Evolutionary conservation across 2,888 invertebrate species (phyloP), one percentile per base, ranked within the genome.

Genomic region (Stenotaenia linearis): DNA sequence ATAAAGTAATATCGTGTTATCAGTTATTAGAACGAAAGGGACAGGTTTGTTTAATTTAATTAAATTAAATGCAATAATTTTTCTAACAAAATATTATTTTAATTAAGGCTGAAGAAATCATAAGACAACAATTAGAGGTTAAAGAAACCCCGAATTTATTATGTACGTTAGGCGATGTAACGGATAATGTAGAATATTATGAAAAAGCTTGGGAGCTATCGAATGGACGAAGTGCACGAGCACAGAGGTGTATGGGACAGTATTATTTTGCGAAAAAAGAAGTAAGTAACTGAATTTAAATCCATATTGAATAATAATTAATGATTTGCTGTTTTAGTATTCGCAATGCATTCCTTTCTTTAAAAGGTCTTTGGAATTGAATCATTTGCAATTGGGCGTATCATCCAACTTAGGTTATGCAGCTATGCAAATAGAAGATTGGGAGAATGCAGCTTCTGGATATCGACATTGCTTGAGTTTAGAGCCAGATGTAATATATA

Each of bases 181-280:
- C 91, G 82, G 92, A 94, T 84, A 92, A 97, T 83, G 88, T 91
- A 0, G 88, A 89, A 18, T 92, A 91, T 84, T 99, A 96, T 85
- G 91, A 93, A 84, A 93, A 91, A 83, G 98, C 98, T 0, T 98
- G 98, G 96, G 91, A 93, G 83, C 88, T 97, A 82, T 97, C 97
- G 0, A 90, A 91, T 7, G 88, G 91, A 80, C 91, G 90, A 78
- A 96, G 94, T 86, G 92, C 94, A 77, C 88, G 94, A 79, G 96
- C 95, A 0, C 94, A 96, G 85, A 89, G 94, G 28, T 94, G 96
- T 84, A 93, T 98, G 92, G 98, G 95, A 10, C 86, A 86, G 84
- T 92, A 90, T 85, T 90, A 92, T 82, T 95, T 92, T 84, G 87
- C 89, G 1, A 91, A 90, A 82, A 92, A 93, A 84, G 85, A 89